Evolutionary conservation across 2,113 vertebrate species (phyloP).

Genomic region (Ivindomyrus marchei): DNA sequence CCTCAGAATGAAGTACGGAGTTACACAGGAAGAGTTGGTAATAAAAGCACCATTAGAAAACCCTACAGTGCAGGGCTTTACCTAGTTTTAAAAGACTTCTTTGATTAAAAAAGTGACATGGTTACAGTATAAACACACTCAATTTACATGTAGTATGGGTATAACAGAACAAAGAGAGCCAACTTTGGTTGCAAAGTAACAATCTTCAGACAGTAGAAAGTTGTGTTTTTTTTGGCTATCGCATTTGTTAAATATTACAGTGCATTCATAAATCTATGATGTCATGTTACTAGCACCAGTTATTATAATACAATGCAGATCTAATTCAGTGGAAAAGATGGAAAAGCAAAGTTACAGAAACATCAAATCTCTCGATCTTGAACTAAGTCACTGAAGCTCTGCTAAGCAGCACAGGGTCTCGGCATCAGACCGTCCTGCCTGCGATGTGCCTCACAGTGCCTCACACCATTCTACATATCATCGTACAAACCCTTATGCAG

Average conservation of each 20-base stretch:
- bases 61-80: slow-evolving; percentile 82
- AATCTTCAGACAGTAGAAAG: slow-evolving; percentile 68
- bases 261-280: slow-evolving; percentile 90
- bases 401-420: slow-evolving; percentile 50
- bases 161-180: slow-evolving; percentile 71
- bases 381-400: slow-evolving; percentile 55
- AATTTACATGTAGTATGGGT: slow-evolving; percentile 96
- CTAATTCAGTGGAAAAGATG: slow-evolving; percentile 75
- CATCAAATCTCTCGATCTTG: slow-evolving; percentile 65
- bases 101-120: slow-evolving; percentile 93
- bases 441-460: slow-evolving; percentile 56
- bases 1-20: slow-evolving; percentile 80
- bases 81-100: slow-evolving; percentile 96
- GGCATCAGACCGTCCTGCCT: slow-evolving; percentile 63
- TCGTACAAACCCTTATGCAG: slow-evolving; percentile 54
- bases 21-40: slow-evolving; percentile 95
- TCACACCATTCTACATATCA: slow-evolving; percentile 73
- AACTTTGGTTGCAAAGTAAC: slow-evolving; percentile 76
- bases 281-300: slow-evolving; percentile 94
- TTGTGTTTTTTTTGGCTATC: slow-evolving; percentile 75
- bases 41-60: slow-evolving; percentile 97
- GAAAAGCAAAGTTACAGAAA: slow-evolving; percentile 73
- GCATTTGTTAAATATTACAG: slow-evolving; percentile 87
- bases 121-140: slow-evolving; percentile 99
- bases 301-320: slow-evolving; percentile 76